phyloP scores from a whole-genome alignment of 2,888 invertebrate species.

The Lepidochitona cinerea region DNA sequence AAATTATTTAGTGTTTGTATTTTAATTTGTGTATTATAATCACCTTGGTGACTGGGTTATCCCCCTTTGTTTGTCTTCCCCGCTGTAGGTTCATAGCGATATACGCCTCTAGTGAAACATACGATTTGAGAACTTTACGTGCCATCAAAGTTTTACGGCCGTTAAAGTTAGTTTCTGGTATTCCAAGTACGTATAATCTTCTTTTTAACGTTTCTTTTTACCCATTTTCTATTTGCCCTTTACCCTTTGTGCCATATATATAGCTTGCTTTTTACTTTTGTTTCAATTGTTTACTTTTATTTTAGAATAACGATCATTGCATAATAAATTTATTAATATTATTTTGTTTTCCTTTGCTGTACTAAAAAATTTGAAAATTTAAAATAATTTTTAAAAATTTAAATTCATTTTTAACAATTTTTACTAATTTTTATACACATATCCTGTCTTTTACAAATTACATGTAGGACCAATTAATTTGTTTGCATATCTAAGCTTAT shows the following conservation, averaged over 20 bases:
- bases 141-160: conserved; percentile 99
- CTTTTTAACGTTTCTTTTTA: neutral
- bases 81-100: conserved; percentile 64
- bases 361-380: neutral
- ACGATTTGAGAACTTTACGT: conserved; percentile 99
- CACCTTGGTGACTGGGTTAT: neutral
- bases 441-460: too few relatives aligned
- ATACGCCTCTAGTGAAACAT: conserved; percentile 50
- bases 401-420: too few relatives aligned
- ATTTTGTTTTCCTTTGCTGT: neutral
- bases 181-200: conserved; percentile 97
- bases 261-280: neutral
- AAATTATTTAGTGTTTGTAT: too few relatives aligned
- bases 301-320: neutral
- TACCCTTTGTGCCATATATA: neutral
- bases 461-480: too few relatives aligned
- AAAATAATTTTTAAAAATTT: neutral
- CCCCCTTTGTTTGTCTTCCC: too few relatives aligned
- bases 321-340: neutral
- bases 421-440: too few relatives aligned
- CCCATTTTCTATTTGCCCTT: neutral
- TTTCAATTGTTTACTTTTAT: neutral
- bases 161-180: conserved; percentile 99
- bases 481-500: too few relatives aligned
- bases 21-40: too few relatives aligned